Evolutionary conservation across 2,113 vertebrate genomes (phyloP).

Genomic region (Scopus umbretta): DNA sequence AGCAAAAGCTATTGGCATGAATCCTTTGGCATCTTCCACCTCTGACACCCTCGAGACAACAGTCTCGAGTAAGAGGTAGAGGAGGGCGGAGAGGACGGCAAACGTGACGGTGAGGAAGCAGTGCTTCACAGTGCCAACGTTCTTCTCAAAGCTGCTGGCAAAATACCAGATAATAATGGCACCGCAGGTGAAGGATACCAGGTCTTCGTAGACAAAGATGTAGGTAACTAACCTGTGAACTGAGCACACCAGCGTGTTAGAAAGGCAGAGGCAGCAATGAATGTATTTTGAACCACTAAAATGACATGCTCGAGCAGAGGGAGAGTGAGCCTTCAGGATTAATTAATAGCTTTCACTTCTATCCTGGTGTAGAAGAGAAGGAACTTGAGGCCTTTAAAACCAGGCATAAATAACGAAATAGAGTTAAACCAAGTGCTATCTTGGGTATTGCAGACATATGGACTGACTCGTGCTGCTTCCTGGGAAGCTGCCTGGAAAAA

Average conservation of each 20-base stretch:
- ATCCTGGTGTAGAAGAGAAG: not conserved
- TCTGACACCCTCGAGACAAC: not conserved
- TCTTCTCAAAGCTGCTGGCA: constrained; percentile 77
- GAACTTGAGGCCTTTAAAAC: not conserved
- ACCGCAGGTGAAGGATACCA: constrained; percentile 65
- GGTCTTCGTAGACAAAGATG: constrained; percentile 76
- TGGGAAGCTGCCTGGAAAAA: not conserved
- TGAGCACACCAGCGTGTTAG: constrained; percentile 47
- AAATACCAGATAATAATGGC: constrained; percentile 71
- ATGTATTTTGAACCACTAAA: not conserved
- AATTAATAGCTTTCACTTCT: not conserved
- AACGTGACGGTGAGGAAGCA: constrained; percentile 70
- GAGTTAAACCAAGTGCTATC: not conserved
- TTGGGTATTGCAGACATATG: not conserved
- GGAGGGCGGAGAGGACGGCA: constrained; percentile 55
- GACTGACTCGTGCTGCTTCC: not conserved
- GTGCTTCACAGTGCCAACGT: constrained; percentile 75
- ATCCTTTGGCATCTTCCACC: constrained; percentile 68
- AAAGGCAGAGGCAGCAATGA: not conserved
- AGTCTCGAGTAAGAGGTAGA: constrained; percentile 61
- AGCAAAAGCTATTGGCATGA: constrained; percentile 75
- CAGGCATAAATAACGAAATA: not conserved
- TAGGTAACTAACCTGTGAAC: constrained; percentile 82
- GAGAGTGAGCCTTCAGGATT: not conserved
- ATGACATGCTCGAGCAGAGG: not conserved